phyloP scores from a whole-genome alignment of 2,797 vertebrate species.

The Rhincodon typus region DNA sequence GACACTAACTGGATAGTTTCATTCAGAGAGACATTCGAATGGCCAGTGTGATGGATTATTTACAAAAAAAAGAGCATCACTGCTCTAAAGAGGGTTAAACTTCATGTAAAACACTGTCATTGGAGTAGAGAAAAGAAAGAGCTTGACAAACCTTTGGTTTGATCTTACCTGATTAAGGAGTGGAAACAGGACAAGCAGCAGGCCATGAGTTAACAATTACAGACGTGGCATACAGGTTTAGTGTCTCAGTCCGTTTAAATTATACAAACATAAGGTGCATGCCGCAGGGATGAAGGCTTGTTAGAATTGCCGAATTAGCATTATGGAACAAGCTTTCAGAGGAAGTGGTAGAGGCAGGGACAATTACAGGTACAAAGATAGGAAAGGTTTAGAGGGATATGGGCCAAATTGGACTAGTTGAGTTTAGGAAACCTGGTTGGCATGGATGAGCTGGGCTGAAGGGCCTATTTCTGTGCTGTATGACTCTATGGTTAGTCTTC shows the following conservation, averaged over 20 bases:
- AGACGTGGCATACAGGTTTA: background rate
- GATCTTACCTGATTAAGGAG: background rate
- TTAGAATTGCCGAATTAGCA: background rate
- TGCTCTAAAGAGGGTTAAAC: background rate
- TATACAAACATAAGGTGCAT: background rate
- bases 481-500: too few relatives aligned
- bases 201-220: background rate
- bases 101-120: background rate
- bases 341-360: too few relatives aligned
- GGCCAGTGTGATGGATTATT: background rate
- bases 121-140: background rate
- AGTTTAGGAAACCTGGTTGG: too few relatives aligned
- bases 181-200: background rate
- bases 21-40: background rate
- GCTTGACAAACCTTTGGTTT: background rate
- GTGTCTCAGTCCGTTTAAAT: constrained; percentile 2
- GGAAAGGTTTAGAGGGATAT: too few relatives aligned
- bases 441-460: too few relatives aligned
- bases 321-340: too few relatives aligned
- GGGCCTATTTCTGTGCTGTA: too few relatives aligned
- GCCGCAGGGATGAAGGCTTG: background rate
- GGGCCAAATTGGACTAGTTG: too few relatives aligned
- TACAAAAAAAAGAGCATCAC: background rate
- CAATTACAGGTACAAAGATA: too few relatives aligned
- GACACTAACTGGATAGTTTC: background rate